A percentile compares a stretch with the other conserved stretches of the same genome.
Conservation (phyloP, 2,797 vertebrate species). For the Taenioides sp. region DNA sequence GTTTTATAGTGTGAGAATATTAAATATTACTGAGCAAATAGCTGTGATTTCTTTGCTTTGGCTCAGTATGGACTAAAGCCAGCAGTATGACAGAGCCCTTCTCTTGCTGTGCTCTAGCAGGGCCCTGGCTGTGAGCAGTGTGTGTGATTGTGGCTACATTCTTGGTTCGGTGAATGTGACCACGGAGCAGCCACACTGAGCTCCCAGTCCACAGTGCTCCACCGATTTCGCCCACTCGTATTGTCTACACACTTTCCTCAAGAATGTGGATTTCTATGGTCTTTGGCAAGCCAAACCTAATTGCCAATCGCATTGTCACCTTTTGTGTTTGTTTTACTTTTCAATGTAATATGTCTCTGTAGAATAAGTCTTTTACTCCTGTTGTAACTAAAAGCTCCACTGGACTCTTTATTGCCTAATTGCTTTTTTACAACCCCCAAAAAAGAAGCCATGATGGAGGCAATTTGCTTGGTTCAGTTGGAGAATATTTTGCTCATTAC, state of each 20-base stretch:
- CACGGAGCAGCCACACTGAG: constrained; percentile 70
- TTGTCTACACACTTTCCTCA: constrained; percentile 74
- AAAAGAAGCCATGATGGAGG: constrained; percentile 53
- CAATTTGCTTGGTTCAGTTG: constrained; percentile 54
- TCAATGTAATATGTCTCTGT: constrained; percentile 45
- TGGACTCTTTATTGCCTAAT: constrained; percentile 44
- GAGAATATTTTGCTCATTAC: constrained; percentile 67
- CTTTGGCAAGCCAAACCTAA: constrained; percentile 62
- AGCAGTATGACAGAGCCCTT: constrained; percentile 66
- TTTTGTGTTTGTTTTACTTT: constrained; percentile 61
- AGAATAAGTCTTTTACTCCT: constrained; percentile 39
- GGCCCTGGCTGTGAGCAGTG: constrained; percentile 64
- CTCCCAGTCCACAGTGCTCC: constrained; percentile 59
- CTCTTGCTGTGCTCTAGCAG: constrained; percentile 61
- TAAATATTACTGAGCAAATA: constrained; percentile 46
- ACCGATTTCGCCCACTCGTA: constrained; percentile 66
- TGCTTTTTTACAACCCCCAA: constrained; percentile 55
- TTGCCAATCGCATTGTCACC: constrained; percentile 72
- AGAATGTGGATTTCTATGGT: constrained; percentile 74
- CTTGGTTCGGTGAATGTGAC: constrained; percentile 73
- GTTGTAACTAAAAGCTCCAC: constrained; percentile 24
- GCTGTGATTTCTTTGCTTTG: constrained; percentile 67
- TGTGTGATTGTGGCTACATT: constrained; percentile 76
- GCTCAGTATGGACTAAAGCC: constrained; percentile 49
- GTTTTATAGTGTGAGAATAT: constrained; percentile 40